These are phyloP conservation scores for Caenorhabditis brenneri DNA, from an alignment of 1,140 invertebrate species.

Conservation along the genomic window DNA sequence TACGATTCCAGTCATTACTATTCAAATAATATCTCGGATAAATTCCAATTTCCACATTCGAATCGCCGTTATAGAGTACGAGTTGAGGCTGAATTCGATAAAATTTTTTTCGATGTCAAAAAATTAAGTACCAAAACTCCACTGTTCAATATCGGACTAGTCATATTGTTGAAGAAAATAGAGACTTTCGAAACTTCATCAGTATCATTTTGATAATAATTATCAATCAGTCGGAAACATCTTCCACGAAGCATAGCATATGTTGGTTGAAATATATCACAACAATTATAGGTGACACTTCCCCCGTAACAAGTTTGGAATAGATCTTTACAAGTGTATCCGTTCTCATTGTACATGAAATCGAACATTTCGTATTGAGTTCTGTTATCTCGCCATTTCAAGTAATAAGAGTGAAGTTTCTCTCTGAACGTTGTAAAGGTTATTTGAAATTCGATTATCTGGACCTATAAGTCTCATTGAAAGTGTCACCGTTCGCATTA, in stretches of 20 bases:
- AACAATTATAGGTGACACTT: constrained; percentile 9
- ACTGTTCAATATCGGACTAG: constrained; percentile 29
- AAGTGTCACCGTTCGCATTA: background rate
- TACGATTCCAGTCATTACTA: constrained; percentile 44
- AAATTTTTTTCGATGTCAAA: background rate
- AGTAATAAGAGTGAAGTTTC: background rate
- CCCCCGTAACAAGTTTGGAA: constrained; percentile 46
- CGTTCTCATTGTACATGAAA: constrained; percentile 48
- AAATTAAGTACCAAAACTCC: background rate
- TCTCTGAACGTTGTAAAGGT: background rate
- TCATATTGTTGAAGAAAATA: constrained; percentile 33
- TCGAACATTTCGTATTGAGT: constrained; percentile 46
- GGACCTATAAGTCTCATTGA: constrained; percentile 6
- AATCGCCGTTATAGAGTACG: constrained; percentile 43
- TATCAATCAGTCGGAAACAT: constrained; percentile 36
- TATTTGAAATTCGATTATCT: background rate
- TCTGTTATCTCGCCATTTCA: background rate
- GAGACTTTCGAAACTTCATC: constrained; percentile 43
- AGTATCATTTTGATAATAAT: constrained; percentile 45
- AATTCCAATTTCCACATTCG: constrained; percentile 28
- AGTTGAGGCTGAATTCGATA: constrained; percentile 11
- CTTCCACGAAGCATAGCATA: constrained; percentile 49
- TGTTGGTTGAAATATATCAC: constrained; percentile 46
- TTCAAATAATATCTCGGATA: constrained; percentile 47
- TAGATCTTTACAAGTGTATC: background rate